A percentile compares a stretch with the other conserved stretches of the same genome.
phyloP scores from a whole-genome alignment of 2,113 vertebrate genomes.

The Platysteira castanea region DNA sequence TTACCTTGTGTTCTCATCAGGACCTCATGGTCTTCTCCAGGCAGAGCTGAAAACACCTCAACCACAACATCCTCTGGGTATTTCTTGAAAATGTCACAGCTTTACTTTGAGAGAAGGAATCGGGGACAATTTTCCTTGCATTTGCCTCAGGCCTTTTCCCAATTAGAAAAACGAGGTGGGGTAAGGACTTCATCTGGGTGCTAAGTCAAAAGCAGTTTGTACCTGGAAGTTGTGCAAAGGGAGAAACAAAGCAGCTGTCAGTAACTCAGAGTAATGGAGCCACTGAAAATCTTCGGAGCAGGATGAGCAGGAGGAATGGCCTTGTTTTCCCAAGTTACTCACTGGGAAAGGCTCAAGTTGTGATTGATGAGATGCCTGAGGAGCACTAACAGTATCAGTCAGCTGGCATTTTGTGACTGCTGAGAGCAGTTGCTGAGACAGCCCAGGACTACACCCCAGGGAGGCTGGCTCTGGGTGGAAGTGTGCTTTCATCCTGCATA shows the following conservation, averaged over 20 bases:
- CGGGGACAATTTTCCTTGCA: not conserved
- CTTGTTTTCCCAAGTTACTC: not conserved
- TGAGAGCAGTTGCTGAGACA: not conserved
- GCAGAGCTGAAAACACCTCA: not conserved
- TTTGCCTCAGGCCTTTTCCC: not conserved
- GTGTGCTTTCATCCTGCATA: not conserved
- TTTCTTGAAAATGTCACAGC: not conserved
- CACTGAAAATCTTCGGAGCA: not conserved
- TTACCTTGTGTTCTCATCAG: not conserved
- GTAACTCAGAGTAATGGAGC: not conserved
- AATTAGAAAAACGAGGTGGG: not conserved
- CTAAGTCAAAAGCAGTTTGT: not conserved
- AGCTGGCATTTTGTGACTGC: slow-evolving; percentile 8
- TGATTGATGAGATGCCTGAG: slow-evolving; percentile 30
- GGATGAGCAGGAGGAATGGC: not conserved
- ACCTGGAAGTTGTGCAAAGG: not conserved
- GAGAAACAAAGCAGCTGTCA: not conserved
- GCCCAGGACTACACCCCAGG: not conserved
- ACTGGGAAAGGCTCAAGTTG: not conserved
- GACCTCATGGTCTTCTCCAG: not conserved
- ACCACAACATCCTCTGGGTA: not conserved
- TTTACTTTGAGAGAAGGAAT: not conserved
- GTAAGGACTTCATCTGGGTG: not conserved
- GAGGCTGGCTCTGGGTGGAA: not conserved
- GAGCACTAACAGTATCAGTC: not conserved